A percentile compares a stretch with the other conserved stretches of the same genome.
These are phyloP conservation scores for Octomys mimax DNA, from an alignment of 2,797 vertebrate genomes.

Conservation along the genomic window DNA sequence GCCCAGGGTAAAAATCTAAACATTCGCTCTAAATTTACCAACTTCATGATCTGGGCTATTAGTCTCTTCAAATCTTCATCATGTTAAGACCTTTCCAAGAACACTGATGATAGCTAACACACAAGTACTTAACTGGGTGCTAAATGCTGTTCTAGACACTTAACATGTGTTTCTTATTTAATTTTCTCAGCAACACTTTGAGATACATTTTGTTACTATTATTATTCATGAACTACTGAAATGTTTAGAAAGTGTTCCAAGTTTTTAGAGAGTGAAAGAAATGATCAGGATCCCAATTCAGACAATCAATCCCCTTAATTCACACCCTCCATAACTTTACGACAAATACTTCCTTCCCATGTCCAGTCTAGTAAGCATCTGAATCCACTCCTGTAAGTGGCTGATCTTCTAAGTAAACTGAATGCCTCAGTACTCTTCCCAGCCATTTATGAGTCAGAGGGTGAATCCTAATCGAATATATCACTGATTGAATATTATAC, in stretches of 20 bases:
- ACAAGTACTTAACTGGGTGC: background rate
- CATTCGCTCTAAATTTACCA: slow-evolving; percentile 16
- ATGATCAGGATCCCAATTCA: background rate
- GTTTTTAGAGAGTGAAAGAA: background rate
- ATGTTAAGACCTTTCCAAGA: background rate
- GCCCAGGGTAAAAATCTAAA: slow-evolving; percentile 27
- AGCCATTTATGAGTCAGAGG: background rate
- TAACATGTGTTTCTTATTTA: background rate
- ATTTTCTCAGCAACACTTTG: background rate
- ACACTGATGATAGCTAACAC: background rate
- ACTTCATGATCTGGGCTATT: background rate
- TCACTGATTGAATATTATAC: background rate
- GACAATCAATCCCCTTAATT: background rate
- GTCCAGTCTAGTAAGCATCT: background rate
- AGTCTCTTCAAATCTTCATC: background rate
- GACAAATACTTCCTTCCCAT: background rate
- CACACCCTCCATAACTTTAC: background rate
- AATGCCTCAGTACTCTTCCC: background rate
- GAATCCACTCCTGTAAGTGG: background rate
- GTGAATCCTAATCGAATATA: background rate
- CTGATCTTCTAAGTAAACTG: background rate
- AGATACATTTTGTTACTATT: background rate
- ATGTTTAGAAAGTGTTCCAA: background rate
- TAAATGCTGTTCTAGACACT: background rate
- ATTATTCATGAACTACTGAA: background rate